Conservation (phyloP, 2,797 vertebrate genomes). For the Gymnothorax reevesii region DNA sequence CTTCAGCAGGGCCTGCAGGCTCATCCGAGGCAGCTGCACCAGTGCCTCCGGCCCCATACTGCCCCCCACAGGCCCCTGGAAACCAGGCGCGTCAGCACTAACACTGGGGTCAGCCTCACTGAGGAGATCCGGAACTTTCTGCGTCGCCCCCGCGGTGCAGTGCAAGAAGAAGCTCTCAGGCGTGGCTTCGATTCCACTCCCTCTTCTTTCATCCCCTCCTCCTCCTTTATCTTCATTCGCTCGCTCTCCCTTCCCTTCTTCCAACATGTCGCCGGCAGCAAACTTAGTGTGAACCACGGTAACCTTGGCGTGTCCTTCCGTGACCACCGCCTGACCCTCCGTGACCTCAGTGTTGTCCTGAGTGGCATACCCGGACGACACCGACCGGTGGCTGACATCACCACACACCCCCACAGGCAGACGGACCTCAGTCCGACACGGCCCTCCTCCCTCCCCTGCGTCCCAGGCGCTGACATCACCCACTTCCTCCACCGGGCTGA, state of each 20-base stretch:
- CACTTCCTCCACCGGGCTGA: neutral
- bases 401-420: constrained; percentile 27
- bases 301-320: neutral
- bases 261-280: neutral
- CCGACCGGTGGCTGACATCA: constrained; percentile 46
- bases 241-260: neutral
- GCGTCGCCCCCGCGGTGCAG: constrained; percentile 50
- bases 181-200: neutral
- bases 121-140: constrained; percentile 65
- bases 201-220: neutral
- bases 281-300: no score
- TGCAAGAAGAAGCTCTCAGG: constrained; percentile 50
- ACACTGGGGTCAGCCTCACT: constrained; percentile 64
- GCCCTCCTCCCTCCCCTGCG: constrained; percentile 27
- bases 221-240: neutral
- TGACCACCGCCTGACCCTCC: neutral
- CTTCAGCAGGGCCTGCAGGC: constrained; percentile 89
- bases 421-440: constrained; percentile 37
- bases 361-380: constrained; percentile 64
- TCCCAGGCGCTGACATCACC: constrained; percentile 31
- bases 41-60: constrained; percentile 29
- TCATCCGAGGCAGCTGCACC: constrained; percentile 73
- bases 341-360: constrained; percentile 49
- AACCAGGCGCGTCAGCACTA: constrained; percentile 34
- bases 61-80: neutral